Evolutionary conservation across 2,888 invertebrate genomes (phyloP).

Genomic region (Tetheella fluctuosa): DNA sequence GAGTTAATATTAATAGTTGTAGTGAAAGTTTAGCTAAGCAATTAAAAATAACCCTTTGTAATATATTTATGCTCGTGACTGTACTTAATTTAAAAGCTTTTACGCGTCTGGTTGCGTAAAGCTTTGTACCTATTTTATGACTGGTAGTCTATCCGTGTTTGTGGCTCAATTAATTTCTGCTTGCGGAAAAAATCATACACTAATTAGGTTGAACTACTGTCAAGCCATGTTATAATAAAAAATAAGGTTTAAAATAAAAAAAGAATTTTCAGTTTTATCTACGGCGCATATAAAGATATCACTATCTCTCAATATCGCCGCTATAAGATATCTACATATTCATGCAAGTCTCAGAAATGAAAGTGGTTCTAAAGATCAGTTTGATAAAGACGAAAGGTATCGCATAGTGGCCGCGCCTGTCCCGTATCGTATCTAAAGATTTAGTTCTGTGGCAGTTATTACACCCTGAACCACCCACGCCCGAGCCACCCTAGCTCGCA

Average conservation of each 20-base stretch:
- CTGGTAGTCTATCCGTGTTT: background rate
- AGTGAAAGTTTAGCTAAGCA: no score
- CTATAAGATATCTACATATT: background rate
- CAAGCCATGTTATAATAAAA: background rate
- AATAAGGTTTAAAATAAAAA: background rate
- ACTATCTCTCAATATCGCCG: slow-evolving; percentile 5
- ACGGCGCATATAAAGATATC: background rate
- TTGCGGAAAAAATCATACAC: background rate
- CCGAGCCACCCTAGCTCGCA: slow-evolving; percentile 33
- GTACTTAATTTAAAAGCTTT: background rate
- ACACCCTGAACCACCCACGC: slow-evolving; percentile 33
- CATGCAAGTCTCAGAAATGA: slow-evolving; percentile 8
- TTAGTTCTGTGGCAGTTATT: slow-evolving; percentile 64
- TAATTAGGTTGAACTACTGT: no score
- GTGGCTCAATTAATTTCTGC: background rate
- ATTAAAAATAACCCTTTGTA: no score
- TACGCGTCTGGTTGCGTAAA: background rate
- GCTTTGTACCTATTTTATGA: background rate
- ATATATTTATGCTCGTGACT: no score
- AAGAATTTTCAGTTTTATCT: background rate
- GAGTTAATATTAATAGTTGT: no score
- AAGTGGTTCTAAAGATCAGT: slow-evolving; percentile 34
- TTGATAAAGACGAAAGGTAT: slow-evolving; percentile 46
- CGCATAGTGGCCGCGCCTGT: slow-evolving; percentile 24
- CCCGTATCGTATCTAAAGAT: slow-evolving; percentile 47